These are phyloP conservation scores for Rachycentron canadum DNA, from an alignment of 2,797 vertebrate genomes.

Conservation along the genomic window DNA sequence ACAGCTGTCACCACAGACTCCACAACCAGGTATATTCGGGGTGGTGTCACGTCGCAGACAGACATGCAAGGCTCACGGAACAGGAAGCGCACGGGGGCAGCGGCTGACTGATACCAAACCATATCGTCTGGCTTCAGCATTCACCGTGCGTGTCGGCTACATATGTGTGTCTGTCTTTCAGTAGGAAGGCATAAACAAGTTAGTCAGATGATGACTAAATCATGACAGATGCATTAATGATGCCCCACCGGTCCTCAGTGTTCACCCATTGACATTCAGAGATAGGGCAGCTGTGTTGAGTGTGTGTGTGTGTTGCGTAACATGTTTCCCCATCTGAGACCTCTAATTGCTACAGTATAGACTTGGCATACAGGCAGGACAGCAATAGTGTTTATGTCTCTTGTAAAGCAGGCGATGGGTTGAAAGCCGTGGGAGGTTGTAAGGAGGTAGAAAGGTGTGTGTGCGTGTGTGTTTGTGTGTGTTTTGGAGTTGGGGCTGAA, in stretches of 20 bases:
- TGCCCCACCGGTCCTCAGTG: conserved; percentile 58
- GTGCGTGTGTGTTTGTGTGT: conserved; percentile 16
- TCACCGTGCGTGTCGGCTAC: conserved; percentile 8
- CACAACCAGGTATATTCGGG: conserved; percentile 35
- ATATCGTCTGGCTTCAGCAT: conserved; percentile 30
- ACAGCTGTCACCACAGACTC: conserved; percentile 52
- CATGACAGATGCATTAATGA: conserved; percentile 77
- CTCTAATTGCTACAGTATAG: conserved; percentile 50
- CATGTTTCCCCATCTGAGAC: conserved; percentile 30
- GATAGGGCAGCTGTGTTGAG: conserved; percentile 57
- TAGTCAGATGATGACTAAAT: conserved; percentile 76
- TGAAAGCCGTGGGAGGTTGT: conserved; percentile 21
- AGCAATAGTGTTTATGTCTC: conserved; percentile 29
- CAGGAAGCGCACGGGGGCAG: conserved; percentile 8
- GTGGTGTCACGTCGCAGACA: conserved; percentile 12
- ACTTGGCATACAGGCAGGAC: background rate
- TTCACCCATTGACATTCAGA: conserved; percentile 75
- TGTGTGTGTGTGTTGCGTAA: conserved; percentile 41
- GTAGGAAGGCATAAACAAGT: conserved; percentile 69
- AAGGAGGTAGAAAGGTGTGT: background rate
- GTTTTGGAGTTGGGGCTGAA: conserved; percentile 18
- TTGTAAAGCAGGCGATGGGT: conserved; percentile 23
- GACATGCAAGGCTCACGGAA: conserved; percentile 3
- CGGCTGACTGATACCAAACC: conserved; percentile 37
- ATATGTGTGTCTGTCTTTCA: conserved; percentile 45